Conservation (phyloP, 2,797 vertebrate species). For the Microctenopoma stevenorrisi region DNA sequence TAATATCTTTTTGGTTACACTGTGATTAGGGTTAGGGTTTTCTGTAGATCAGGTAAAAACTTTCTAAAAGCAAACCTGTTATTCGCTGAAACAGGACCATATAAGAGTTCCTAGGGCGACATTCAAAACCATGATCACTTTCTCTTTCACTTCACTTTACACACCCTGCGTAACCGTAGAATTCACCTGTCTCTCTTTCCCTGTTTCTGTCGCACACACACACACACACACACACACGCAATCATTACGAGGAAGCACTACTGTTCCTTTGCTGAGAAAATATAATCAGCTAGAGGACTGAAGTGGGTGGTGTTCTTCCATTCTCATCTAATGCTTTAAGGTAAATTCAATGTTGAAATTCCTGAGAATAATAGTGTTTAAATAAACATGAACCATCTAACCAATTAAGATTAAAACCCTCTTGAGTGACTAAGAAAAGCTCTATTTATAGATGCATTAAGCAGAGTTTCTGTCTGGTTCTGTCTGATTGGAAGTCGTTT, state of each 20-base stretch:
- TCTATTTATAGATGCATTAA: conserved; percentile 20
- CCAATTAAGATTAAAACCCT: conserved; percentile 20
- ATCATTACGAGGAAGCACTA: conserved; percentile 22
- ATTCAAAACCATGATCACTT: background rate
- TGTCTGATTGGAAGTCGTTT: conserved; percentile 19
- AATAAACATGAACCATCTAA: conserved; percentile 21
- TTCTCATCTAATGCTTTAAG: conserved; percentile 4
- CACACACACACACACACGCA: background rate
- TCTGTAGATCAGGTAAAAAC: conserved; percentile 13
- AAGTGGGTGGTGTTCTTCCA: conserved; percentile 12
- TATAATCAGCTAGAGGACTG: conserved; percentile 2
- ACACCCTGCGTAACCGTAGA: background rate
- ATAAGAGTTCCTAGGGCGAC: conserved; percentile 10
- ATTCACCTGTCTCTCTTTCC: too few relatives aligned
- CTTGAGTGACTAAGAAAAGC: conserved; percentile 6
- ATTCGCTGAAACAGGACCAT: background rate
- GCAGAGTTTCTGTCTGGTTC: conserved; percentile 22
- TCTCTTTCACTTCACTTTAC: background rate
- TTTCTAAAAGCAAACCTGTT: conserved; percentile 10
- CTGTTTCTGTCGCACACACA: too few relatives aligned
- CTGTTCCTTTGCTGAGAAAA: conserved; percentile 8
- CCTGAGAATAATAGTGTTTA: conserved; percentile 13
- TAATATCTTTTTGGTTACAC: background rate
- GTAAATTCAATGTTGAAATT: conserved; percentile 27
- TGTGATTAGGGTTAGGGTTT: too few relatives aligned